Conservation (phyloP, 1,140 invertebrate genomes). For the Zaprionus ornatus region DNA sequence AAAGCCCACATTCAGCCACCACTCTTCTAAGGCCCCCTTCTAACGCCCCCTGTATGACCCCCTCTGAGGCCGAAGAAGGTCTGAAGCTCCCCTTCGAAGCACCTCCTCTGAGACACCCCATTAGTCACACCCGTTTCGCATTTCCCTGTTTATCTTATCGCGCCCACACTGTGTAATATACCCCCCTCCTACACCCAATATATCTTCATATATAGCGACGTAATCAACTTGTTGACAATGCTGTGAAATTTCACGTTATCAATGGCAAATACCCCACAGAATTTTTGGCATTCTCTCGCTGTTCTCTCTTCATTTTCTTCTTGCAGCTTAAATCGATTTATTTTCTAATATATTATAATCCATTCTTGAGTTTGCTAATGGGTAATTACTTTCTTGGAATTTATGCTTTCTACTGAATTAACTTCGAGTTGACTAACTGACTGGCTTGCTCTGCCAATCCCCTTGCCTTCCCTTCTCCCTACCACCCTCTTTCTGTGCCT, state of each 20-base stretch:
- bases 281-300: too few relatives aligned
- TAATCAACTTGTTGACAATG: not conserved
- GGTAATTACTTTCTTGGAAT: not conserved
- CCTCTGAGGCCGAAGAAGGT: too few relatives aligned
- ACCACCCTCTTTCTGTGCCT: not conserved
- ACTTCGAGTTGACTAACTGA: not conserved
- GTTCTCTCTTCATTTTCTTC: not conserved
- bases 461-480: not conserved
- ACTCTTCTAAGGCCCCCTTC: too few relatives aligned
- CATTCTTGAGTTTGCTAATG: not conserved
- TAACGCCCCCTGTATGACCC: too few relatives aligned
- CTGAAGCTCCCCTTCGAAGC: too few relatives aligned
- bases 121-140: not conserved
- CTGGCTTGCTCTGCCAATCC: too few relatives aligned
- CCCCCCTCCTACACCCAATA: not conserved
- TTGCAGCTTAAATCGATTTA: not conserved
- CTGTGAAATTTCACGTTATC: not conserved
- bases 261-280: not conserved
- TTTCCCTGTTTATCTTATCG: slow-evolving; percentile 33
- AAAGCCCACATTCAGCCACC: too few relatives aligned
- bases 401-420: not conserved
- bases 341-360: not conserved
- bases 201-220: not conserved
- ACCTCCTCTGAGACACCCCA: not conserved
- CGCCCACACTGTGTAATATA: not conserved